Evolutionary conservation across 2,888 invertebrate species (phyloP).

Genomic region (Chesias legatella): DNA sequence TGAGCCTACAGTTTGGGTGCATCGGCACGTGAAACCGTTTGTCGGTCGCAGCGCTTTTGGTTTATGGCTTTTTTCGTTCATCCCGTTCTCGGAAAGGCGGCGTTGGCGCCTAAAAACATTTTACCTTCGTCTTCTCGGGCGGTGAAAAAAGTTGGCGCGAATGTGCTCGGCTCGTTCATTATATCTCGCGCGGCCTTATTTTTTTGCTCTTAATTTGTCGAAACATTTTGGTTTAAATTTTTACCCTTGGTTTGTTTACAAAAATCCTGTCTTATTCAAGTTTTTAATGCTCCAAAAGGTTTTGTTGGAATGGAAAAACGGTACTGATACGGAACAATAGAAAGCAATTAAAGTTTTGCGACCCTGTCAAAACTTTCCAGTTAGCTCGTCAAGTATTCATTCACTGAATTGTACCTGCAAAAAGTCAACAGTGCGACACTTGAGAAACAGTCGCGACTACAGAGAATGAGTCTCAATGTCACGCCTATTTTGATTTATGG

Average conservation of each 20-base stretch:
- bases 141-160: slow-evolving; percentile 48
- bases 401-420: slow-evolving; percentile 1
- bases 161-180: slow-evolving; percentile 29
- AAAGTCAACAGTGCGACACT: slow-evolving; percentile 11
- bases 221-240: slow-evolving; percentile 20
- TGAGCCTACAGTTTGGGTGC: slow-evolving; percentile 59
- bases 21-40: slow-evolving; percentile 69
- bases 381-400: slow-evolving; percentile 6
- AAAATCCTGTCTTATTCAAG: neutral
- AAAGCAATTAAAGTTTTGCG: slow-evolving; percentile 1
- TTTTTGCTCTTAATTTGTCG: slow-evolving; percentile 24
- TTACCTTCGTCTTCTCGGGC: slow-evolving; percentile 38
- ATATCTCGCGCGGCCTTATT: slow-evolving; percentile 20
- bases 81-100: slow-evolving; percentile 70
- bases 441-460: slow-evolving; percentile 7
- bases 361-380: slow-evolving; percentile 3
- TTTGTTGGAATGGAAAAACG: neutral
- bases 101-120: slow-evolving; percentile 67
- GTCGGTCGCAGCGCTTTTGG: slow-evolving; percentile 53
- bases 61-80: slow-evolving; percentile 71
- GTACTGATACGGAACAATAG: slow-evolving; percentile 3
- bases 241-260: slow-evolving; percentile 1
- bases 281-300: slow-evolving; percentile 3
- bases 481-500: too few relatives aligned
- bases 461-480: slow-evolving; percentile 8